A percentile compares a stretch with the other conserved stretches of the same genome.
These are phyloP conservation scores for Ladona fulva DNA, from an alignment of 1,140 invertebrate genomes.

Conservation along the genomic window DNA sequence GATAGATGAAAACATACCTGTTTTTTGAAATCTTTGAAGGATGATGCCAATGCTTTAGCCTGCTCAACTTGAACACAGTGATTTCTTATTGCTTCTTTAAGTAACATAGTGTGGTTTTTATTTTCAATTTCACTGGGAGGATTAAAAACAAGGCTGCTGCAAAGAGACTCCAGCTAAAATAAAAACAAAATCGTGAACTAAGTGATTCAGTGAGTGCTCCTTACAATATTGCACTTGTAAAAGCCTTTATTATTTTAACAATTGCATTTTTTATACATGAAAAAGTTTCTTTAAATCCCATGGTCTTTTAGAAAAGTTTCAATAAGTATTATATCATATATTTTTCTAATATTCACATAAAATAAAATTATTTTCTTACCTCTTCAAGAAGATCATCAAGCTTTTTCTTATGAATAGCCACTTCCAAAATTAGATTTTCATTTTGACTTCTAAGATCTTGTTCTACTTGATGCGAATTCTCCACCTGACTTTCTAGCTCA, in stretches of 20 bases:
- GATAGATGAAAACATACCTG: too few relatives aligned
- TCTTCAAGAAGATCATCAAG: slow-evolving; percentile 34
- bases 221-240: too few relatives aligned
- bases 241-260: too few relatives aligned
- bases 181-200: too few relatives aligned
- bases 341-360: background rate
- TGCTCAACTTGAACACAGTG: slow-evolving; percentile 45
- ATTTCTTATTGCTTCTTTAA: slow-evolving; percentile 44
- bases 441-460: slow-evolving; percentile 27
- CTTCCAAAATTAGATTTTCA: slow-evolving; percentile 25
- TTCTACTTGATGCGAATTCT: slow-evolving; percentile 38
- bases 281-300: too few relatives aligned
- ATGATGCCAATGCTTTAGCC: slow-evolving; percentile 39
- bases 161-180: background rate
- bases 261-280: too few relatives aligned
- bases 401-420: slow-evolving; percentile 36
- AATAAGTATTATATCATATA: too few relatives aligned
- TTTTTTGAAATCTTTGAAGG: background rate
- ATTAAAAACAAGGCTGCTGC: slow-evolving; percentile 8
- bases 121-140: slow-evolving; percentile 14
- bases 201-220: too few relatives aligned
- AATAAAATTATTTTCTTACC: background rate
- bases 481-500: slow-evolving; percentile 61
- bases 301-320: too few relatives aligned
- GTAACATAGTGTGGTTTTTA: background rate